Conservation (phyloP, 92 coral and sea anemone genomes). For the Heteractis magnifica region DNA sequence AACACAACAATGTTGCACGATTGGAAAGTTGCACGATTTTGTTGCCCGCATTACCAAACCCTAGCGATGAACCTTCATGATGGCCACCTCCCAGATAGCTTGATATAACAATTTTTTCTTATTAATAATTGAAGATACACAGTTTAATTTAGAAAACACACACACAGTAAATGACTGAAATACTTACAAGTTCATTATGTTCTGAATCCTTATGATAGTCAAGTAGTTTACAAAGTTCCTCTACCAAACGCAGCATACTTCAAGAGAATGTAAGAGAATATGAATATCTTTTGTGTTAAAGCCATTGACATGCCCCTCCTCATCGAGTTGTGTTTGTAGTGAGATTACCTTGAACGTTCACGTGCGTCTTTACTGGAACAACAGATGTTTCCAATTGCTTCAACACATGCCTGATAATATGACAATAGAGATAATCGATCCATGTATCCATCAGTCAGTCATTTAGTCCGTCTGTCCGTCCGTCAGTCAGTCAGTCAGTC, state of each 20-base stretch:
- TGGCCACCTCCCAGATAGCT: no score
- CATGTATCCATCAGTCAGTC: background rate
- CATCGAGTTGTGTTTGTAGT: no score
- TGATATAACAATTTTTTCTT: no score
- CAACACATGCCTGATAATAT: conserved; percentile 39
- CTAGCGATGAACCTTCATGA: no score
- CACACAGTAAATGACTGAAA: no score
- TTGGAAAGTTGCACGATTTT: no score
- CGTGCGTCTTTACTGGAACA: conserved; percentile 55
- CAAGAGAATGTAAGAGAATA: background rate
- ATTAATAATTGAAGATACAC: background rate
- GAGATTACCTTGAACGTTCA: conserved; percentile 52
- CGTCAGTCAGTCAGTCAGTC: no score
- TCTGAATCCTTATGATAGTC: conserved; percentile 19
- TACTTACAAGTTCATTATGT: conserved; percentile 33
- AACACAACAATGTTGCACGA: no score
- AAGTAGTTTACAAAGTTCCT: conserved; percentile 38
- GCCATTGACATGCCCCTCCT: no score
- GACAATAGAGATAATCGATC: background rate
- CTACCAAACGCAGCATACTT: conserved; percentile 32
- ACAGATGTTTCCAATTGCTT: conserved; percentile 71
- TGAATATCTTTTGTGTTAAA: no score
- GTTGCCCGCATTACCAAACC: no score
- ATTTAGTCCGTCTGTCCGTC: no score
- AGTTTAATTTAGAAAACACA: background rate